Conservation (phyloP, 2,888 invertebrate genomes). For the Agrotis ipsilon region DNA sequence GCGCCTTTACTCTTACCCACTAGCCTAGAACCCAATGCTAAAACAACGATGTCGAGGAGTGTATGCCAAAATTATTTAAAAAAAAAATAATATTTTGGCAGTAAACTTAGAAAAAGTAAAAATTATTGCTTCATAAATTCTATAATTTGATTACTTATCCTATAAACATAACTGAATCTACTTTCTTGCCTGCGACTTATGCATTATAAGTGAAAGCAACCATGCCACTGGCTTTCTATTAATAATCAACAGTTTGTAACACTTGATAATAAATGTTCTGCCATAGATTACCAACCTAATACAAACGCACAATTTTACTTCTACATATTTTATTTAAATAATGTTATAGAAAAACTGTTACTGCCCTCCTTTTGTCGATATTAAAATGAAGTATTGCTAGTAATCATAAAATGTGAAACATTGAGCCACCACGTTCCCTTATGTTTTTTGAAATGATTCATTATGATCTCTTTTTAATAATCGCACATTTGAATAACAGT, state of each 20-base stretch:
- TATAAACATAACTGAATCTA: background rate
- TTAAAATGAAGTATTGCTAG: constrained; percentile 14
- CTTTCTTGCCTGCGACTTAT: background rate
- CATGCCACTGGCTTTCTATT: background rate
- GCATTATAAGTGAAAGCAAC: no score
- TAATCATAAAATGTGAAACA: constrained; percentile 9
- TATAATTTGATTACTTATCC: background rate
- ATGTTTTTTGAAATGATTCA: constrained; percentile 3
- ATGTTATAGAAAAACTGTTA: background rate
- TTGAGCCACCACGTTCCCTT: constrained; percentile 3
- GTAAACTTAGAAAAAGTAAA: background rate
- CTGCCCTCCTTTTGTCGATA: background rate
- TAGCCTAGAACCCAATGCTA: no score
- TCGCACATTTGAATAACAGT: constrained; percentile 10
- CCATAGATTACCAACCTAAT: background rate
- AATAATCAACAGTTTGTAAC: background rate
- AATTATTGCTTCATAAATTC: background rate
- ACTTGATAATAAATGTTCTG: background rate
- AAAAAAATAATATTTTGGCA: no score
- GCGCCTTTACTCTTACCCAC: no score
- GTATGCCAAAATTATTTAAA: no score
- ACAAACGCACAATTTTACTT: background rate
- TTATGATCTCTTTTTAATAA: constrained; percentile 14
- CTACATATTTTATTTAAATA: background rate
- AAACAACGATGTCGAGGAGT: no score